A percentile compares a stretch with the other conserved stretches of the same genome.
phyloP scores from a whole-genome alignment of 1,140 invertebrate genomes.

The Lerema accius region DNA sequence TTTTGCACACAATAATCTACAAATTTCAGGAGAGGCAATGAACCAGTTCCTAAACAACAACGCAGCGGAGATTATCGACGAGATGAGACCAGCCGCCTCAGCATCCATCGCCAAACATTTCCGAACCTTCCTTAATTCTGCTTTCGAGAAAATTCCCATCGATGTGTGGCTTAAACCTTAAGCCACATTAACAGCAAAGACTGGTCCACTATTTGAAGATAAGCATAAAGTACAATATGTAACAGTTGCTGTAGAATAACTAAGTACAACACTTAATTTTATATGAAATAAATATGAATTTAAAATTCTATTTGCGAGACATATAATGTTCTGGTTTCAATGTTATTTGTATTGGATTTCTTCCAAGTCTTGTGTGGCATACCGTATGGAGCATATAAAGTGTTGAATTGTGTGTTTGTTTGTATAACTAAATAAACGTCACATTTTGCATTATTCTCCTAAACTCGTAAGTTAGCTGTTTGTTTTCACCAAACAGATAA shows the following conservation, averaged over 20 bases:
- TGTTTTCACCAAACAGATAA: no score
- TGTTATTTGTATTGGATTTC: neutral
- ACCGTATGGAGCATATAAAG: no score
- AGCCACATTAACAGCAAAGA: constrained; percentile 16
- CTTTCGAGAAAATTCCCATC: constrained; percentile 89
- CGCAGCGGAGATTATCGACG: constrained; percentile 91
- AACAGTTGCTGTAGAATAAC: neutral
- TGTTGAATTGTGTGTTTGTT: neutral
- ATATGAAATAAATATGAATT: no score
- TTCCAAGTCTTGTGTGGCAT: no score
- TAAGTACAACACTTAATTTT: neutral
- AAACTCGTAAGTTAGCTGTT: no score
- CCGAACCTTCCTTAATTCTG: constrained; percentile 89
- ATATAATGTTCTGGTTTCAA: neutral
- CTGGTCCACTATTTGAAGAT: constrained; percentile 8
- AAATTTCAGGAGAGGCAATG: constrained; percentile 87
- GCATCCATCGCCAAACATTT: constrained; percentile 90
- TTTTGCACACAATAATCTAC: constrained; percentile 6
- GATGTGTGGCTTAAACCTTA: constrained; percentile 88
- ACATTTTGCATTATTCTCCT: no score
- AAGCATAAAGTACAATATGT: constrained; percentile 14
- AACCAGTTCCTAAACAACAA: constrained; percentile 94
- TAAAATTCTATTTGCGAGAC: no score
- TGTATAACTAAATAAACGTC: constrained; percentile 3
- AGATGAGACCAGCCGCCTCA: constrained; percentile 91